These are phyloP conservation scores for Chrysomela aeneicollis DNA, from an alignment of 2,888 invertebrate genomes.

Conservation along the genomic window DNA sequence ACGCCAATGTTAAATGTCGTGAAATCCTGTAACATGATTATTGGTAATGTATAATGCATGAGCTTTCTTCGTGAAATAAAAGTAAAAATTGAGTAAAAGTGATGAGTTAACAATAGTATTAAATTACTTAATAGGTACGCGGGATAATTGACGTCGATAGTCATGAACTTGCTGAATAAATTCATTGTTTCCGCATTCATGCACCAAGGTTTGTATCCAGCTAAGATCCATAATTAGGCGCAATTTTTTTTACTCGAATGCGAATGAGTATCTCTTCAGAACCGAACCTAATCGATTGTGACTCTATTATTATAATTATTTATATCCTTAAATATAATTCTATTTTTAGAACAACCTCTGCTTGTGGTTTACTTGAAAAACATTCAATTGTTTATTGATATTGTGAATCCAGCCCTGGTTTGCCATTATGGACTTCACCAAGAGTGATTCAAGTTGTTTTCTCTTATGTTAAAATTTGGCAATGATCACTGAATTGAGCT, in stretches of 20 bases:
- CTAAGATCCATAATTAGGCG: background rate
- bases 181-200: constrained; percentile 15
- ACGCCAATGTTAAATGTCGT: constrained; percentile 9
- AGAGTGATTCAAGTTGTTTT: too few species aligned
- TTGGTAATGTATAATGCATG: constrained; percentile 22
- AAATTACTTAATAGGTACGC: constrained; percentile 15
- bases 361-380: too few species aligned
- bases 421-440: too few species aligned
- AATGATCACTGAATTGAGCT: too few species aligned
- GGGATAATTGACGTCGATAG: background rate
- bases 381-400: too few species aligned
- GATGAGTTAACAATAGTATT: constrained; percentile 18
- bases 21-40: constrained; percentile 11
- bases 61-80: constrained; percentile 25
- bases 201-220: background rate
- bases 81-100: constrained; percentile 29
- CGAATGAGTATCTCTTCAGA: background rate
- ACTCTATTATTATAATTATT: background rate
- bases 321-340: too few species aligned
- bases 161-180: constrained; percentile 2
- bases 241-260: too few species aligned
- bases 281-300: background rate
- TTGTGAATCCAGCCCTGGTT: too few species aligned
- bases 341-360: too few species aligned
- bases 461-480: too few species aligned